Evolutionary conservation across 2,797 vertebrate genomes (phyloP).

Genomic region (Capromys pilorides): DNA sequence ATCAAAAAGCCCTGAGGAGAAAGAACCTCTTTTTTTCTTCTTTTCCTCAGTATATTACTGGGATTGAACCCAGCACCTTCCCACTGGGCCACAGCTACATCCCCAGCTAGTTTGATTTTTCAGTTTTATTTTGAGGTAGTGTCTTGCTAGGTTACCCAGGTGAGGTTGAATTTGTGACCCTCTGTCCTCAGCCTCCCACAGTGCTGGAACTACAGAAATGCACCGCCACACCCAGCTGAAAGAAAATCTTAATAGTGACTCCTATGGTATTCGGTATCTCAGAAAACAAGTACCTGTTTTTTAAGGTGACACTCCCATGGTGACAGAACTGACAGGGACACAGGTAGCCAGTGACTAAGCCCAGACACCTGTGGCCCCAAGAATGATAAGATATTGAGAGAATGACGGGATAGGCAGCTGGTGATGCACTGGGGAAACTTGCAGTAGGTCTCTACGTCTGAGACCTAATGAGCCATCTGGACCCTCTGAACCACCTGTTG

Average conservation of each 20-base stretch:
- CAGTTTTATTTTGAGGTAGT: not conserved
- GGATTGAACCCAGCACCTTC: not conserved
- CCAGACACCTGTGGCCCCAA: not conserved
- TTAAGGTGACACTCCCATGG: not conserved
- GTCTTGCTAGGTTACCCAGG: not conserved
- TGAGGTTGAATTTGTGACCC: not conserved
- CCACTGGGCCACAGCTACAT: not conserved
- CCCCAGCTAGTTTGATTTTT: not conserved
- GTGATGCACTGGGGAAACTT: constrained; percentile 3
- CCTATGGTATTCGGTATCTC: not conserved
- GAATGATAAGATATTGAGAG: not conserved
- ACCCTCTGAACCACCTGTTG: not conserved
- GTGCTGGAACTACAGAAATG: not conserved
- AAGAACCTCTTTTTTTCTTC: not conserved
- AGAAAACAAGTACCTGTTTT: not conserved
- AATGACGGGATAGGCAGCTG: not conserved
- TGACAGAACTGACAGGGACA: not conserved
- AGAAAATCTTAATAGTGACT: not conserved
- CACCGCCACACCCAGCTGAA: not conserved
- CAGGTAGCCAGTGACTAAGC: not conserved
- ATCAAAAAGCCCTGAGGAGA: not conserved
- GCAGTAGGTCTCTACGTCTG: not conserved
- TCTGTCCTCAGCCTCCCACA: not conserved
- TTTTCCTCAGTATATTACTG: not conserved
- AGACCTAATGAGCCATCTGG: not conserved